A percentile compares a stretch with the other conserved stretches of the same genome.
Conservation (phyloP, 1,140 invertebrate genomes). For the Atta texana region DNA sequence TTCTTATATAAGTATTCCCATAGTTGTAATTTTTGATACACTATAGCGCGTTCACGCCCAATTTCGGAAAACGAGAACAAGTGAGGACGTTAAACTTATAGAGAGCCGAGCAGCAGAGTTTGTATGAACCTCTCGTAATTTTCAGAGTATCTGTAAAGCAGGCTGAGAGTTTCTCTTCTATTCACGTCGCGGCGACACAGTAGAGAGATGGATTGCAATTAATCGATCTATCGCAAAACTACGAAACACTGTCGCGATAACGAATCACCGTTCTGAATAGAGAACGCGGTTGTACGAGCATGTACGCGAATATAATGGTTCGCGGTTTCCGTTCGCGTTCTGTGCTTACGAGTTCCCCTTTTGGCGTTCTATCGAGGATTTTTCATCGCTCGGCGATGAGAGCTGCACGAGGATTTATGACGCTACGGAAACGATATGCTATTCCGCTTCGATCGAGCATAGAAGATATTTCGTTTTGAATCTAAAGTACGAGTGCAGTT, state of each 20-base stretch:
- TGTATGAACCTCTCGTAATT: conserved; percentile 69
- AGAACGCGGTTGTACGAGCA: conserved; percentile 56
- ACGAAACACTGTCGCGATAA: conserved; percentile 69
- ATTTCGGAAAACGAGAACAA: conserved; percentile 31
- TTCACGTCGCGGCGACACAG: conserved; percentile 56
- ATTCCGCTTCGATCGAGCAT: conserved; percentile 47
- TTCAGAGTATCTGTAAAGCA: conserved; percentile 56
- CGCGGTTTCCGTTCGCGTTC: conserved; percentile 48
- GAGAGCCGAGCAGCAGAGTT: conserved; percentile 21
- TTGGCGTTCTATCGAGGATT: conserved; percentile 33
- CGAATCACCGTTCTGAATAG: conserved; percentile 73
- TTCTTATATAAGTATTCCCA: background rate
- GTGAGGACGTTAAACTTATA: conserved; percentile 16
- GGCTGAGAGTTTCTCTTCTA: conserved; percentile 59
- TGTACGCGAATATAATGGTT: conserved; percentile 51
- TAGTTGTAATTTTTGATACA: background rate
- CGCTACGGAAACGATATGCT: conserved; percentile 41
- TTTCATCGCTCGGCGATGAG: conserved; percentile 58
- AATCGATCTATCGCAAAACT: conserved; percentile 75
- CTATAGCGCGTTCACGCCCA: background rate
- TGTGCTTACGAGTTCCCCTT: conserved; percentile 32
- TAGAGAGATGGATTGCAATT: conserved; percentile 75
- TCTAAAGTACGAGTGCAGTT: conserved; percentile 31
- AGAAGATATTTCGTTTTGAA: conserved; percentile 46
- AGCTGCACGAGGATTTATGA: conserved; percentile 46